Evolutionary conservation across 2,888 invertebrate species (phyloP).

Genomic region (Eulithis prunata): DNA sequence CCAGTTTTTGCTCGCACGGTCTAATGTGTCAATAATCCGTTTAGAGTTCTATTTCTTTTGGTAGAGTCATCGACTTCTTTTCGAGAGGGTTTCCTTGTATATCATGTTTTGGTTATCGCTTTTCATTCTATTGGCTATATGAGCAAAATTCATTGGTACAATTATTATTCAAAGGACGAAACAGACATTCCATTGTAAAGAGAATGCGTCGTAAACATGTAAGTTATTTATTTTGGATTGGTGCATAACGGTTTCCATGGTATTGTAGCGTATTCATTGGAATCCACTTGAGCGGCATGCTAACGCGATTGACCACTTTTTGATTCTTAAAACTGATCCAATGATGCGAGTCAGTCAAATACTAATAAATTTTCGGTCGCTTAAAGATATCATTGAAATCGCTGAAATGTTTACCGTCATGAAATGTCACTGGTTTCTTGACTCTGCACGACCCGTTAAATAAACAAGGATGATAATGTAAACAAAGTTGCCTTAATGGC

Average conservation of each 20-base stretch:
- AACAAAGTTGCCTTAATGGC: slow-evolving; percentile 60
- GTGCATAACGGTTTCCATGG: slow-evolving; percentile 67
- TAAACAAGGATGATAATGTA: slow-evolving; percentile 46
- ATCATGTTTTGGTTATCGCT: slow-evolving; percentile 5
- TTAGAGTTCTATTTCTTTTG: slow-evolving; percentile 11
- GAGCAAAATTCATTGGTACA: slow-evolving; percentile 44
- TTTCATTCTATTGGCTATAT: slow-evolving; percentile 21
- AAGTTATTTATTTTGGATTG: slow-evolving; percentile 68
- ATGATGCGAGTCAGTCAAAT: neutral
- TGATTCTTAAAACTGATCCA: slow-evolving; percentile 19
- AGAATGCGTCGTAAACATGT: slow-evolving; percentile 59
- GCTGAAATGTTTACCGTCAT: neutral
- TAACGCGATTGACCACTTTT: slow-evolving; percentile 45
- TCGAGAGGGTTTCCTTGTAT: slow-evolving; percentile 1
- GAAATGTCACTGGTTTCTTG: slow-evolving; percentile 25
- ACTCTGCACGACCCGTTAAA: slow-evolving; percentile 24
- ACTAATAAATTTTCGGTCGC: neutral
- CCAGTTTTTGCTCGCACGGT: slow-evolving; percentile 27
- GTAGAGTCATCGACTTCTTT: slow-evolving; percentile 1
- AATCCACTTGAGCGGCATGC: slow-evolving; percentile 55
- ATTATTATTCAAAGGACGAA: slow-evolving; percentile 64
- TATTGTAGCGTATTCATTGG: slow-evolving; percentile 60
- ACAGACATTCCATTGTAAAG: slow-evolving; percentile 56
- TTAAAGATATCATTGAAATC: neutral
- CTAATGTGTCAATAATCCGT: slow-evolving; percentile 25